These are phyloP conservation scores for Automeris io DNA, from an alignment of 2,888 invertebrate genomes.

Conservation along the genomic window DNA sequence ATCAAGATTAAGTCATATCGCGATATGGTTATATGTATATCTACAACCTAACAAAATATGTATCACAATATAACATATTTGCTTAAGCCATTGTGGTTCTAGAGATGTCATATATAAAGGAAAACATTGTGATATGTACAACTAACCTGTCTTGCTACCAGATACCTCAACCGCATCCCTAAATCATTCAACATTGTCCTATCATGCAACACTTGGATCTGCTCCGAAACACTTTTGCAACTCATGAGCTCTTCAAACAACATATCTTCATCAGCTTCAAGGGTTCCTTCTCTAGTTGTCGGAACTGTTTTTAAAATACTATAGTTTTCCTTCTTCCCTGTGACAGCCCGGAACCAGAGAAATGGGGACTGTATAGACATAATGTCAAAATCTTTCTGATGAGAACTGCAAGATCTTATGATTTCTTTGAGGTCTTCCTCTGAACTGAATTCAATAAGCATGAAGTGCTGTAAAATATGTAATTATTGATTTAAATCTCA, in stretches of 20 bases:
- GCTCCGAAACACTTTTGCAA: slow-evolving; percentile 78
- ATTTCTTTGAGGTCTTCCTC: slow-evolving; percentile 72
- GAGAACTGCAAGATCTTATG: slow-evolving; percentile 72
- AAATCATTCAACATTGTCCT: slow-evolving; percentile 83
- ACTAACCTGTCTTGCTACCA: slow-evolving; percentile 82
- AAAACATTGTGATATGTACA: too few relatives aligned
- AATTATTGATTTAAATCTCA: too few relatives aligned
- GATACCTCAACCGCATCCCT: slow-evolving; percentile 83
- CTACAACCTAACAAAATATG: too few relatives aligned
- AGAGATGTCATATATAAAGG: too few relatives aligned
- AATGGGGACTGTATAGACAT: slow-evolving; percentile 83
- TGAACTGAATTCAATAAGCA: slow-evolving; percentile 83
- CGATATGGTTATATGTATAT: too few relatives aligned
- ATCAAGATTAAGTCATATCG: too few relatives aligned
- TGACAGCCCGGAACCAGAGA: slow-evolving; percentile 81
- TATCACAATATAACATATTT: too few relatives aligned
- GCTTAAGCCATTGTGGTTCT: too few relatives aligned
- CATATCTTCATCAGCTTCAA: slow-evolving; percentile 48
- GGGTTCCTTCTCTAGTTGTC: slow-evolving; percentile 62
- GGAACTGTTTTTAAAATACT: slow-evolving; percentile 20
- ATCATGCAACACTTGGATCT: slow-evolving; percentile 80
- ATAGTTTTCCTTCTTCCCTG: slow-evolving; percentile 36
- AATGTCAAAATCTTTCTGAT: slow-evolving; percentile 74
- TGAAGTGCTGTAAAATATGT: slow-evolving; percentile 81
- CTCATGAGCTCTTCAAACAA: slow-evolving; percentile 64